Evolutionary conservation across 2,113 vertebrate genomes (phyloP).

Genomic region (Lamprologus sp.): DNA sequence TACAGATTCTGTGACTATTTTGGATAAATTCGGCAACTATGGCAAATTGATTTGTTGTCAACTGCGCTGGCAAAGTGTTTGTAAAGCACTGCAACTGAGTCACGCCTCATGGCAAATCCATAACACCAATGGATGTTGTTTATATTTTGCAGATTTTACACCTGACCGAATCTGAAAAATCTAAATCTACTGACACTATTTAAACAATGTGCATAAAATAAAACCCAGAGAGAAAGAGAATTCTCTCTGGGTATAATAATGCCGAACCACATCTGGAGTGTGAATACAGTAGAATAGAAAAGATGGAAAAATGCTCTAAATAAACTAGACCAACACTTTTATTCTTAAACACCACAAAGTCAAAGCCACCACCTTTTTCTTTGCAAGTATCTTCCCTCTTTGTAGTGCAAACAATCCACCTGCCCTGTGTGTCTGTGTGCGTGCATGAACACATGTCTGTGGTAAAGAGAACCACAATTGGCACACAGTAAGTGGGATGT

Average conservation of each 20-base stretch:
- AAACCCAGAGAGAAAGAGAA: neutral
- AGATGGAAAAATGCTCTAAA: neutral
- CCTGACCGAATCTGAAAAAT: neutral
- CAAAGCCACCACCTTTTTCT: neutral
- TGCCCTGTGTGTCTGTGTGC: neutral
- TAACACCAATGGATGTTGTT: neutral
- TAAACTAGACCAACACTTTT: neutral
- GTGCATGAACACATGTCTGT: neutral
- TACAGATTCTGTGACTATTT: neutral
- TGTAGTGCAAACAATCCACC: neutral
- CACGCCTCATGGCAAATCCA: neutral
- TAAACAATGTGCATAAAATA: neutral
- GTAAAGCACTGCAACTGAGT: neutral
- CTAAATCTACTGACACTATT: neutral
- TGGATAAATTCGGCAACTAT: neutral
- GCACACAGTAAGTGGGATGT: neutral
- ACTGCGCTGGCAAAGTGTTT: neutral
- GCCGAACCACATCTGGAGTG: neutral
- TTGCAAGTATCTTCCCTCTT: neutral
- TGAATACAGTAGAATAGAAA: neutral
- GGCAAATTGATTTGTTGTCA: neutral
- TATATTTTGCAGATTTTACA: neutral
- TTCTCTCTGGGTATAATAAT: neutral
- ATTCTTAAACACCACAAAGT: neutral
- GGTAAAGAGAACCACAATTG: neutral